These are phyloP conservation scores for Mormyrus lacerda DNA, from an alignment of 2,113 vertebrate genomes.

Conservation along the genomic window DNA sequence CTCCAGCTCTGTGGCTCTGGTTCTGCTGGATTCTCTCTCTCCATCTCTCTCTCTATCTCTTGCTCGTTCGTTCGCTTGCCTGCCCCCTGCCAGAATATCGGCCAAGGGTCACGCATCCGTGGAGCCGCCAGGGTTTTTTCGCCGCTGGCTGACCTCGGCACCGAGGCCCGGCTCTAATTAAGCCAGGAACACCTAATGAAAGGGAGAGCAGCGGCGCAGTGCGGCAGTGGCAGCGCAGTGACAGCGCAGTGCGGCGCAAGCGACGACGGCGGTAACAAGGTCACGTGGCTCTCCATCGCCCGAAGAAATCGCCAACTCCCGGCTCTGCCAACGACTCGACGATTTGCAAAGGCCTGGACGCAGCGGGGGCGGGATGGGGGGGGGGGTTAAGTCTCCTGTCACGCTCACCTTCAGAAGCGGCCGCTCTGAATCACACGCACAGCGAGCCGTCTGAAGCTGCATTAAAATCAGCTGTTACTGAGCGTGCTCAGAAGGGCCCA, in stretches of 20 bases:
- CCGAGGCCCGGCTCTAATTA: neutral
- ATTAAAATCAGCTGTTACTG: constrained; percentile 12
- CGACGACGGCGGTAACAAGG: neutral
- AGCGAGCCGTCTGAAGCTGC: neutral
- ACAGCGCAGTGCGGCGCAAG: neutral
- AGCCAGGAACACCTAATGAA: neutral
- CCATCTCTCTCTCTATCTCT: neutral
- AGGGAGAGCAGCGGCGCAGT: neutral
- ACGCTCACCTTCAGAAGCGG: neutral
- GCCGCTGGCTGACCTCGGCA: neutral
- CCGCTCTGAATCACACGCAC: neutral
- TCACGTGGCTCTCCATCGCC: neutral
- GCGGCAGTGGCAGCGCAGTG: too few relatives aligned
- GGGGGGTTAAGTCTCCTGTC: neutral
- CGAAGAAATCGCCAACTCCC: neutral
- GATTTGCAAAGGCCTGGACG: neutral
- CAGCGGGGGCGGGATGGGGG: neutral
- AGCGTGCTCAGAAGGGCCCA: neutral
- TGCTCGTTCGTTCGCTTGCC: neutral
- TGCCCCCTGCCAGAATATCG: constrained; percentile 16
- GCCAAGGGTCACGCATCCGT: neutral
- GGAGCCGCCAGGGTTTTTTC: neutral
- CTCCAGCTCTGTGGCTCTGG: neutral
- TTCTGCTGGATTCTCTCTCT: constrained; percentile 22
- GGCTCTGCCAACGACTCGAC: too few relatives aligned